Evolutionary conservation across 2,113 vertebrate species (phyloP), one percentile per base, ranked within the genome.

Genomic region (Copsychus sechellarum): DNA sequence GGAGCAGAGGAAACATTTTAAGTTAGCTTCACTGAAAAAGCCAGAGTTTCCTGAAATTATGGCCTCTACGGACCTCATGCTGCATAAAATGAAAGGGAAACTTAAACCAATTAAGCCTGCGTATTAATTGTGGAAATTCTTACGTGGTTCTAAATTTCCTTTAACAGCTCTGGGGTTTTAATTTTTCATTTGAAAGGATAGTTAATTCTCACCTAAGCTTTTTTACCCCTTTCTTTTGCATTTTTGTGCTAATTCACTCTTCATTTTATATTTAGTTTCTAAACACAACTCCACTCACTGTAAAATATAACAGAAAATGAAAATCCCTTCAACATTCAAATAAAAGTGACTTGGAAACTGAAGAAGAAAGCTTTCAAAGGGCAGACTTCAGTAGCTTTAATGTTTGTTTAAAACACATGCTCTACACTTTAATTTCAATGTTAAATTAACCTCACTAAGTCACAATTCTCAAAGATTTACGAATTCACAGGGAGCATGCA

Each of bases 281-380:
- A 92, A 96, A 94, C 14, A 20, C 51, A 96, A 90, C 74, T 95
- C 77, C 60, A 40, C 42, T 95, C 16, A 54, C 58, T 82, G 36
- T 79, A 84, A 83, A 92, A 90, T 61, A 80, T 11, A 82, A 80
- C 16, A 74, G 36, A 88, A 86, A 90, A 88, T 70, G 22, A 94
- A 94, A 94, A 82, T 61, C 58, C 51, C 64, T 83, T 90, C 89
- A 83, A 45, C 20, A 12, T 80, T 92, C 78, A 90, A 82, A 77
- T 43, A 81, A 81, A 95, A 86, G 82, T 51, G 20, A 88, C 69
- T 94, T 86, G 65, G 71, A 91, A 91, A 72, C 57, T 18, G 33
- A 93, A 88, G 74, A 87, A 87, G 74, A 88, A 81, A 78, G 72
- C 43, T 96, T 88, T 95, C 88, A 94, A 88, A 94, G 54, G 74